Percentiles rank a stretch among this genome's conserved stretches.
Conservation (phyloP, 2,797 vertebrate genomes). For the Pangasius sanitwongsei region DNA sequence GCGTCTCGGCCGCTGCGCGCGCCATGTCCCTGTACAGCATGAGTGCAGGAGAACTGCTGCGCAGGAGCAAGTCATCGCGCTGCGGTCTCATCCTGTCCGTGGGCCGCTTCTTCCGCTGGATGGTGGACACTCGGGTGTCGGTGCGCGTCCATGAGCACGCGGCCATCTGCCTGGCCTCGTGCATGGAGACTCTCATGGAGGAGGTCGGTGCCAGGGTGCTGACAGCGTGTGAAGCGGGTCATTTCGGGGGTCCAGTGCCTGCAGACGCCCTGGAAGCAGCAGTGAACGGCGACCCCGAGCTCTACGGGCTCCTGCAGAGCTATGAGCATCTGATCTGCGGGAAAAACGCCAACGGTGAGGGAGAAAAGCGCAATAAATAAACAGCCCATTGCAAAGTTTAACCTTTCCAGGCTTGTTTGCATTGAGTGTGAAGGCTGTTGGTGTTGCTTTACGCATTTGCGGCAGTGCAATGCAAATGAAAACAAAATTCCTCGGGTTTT, state of each 20-base stretch:
- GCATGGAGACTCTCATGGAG: conserved; percentile 86
- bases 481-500: too few species aligned
- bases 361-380: background rate
- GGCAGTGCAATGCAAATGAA: background rate
- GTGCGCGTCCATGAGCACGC: conserved; percentile 91
- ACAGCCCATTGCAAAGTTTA: background rate
- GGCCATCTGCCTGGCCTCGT: conserved; percentile 85
- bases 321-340: conserved; percentile 91
- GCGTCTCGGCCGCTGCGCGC: conserved; percentile 80
- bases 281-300: conserved; percentile 86
- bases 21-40: conserved; percentile 91
- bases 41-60: conserved; percentile 84
- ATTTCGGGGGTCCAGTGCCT: conserved; percentile 69
- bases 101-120: conserved; percentile 94
- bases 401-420: background rate
- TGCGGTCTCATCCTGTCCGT: conserved; percentile 88
- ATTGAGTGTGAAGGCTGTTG: background rate
- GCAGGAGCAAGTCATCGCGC: conserved; percentile 82
- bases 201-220: conserved; percentile 81
- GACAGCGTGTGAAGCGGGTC: conserved; percentile 54
- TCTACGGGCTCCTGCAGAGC: conserved; percentile 88
- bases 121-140: conserved; percentile 92
- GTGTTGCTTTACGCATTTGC: background rate
- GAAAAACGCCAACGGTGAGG: conserved; percentile 88
- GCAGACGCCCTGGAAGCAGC: conserved; percentile 81